Base-by-base conservation (phyloP, 1,140 invertebrate species). In the Holotrichia oblita region DNA sequence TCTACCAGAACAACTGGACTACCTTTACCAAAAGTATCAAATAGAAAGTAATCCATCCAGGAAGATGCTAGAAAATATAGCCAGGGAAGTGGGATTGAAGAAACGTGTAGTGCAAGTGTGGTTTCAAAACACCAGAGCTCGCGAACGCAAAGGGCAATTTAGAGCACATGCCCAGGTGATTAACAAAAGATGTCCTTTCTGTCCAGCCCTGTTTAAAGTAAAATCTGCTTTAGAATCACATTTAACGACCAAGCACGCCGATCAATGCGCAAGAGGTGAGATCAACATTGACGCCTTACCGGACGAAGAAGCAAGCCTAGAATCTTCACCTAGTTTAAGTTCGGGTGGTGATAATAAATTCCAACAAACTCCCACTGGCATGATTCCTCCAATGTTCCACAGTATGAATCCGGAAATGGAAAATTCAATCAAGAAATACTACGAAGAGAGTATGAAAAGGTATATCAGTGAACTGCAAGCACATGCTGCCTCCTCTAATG, bases 21-120 rank as follows among this genome's bases (percentile, higher is more conserved):
- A 98, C 85, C 89, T 99, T 34, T 99, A 99, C 88, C 97, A 99
- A 89, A 98, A 99, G 87, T 99, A 99, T 87, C 97, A 98, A 88
- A 91, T 98, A 27, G 98, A 99, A 87, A 97, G 96, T 55, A 99
- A 99, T 89, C 97, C 97, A 27, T 98, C 96, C 81, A 90, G 98
- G 73, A 99, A 99, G 89, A 98, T 99, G 96, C 89, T 99, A 61
- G 98, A 99, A 87, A 97, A 95, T 81, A 99, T 99, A 83, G 96
- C 97, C 0, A 90, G 94, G 81, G 97, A 99, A 88, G 96, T 98
- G 72, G 98, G 97, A 10, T 90, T 99, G 69, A 98, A 98, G 86
- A 99, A 99, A 87, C 90, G 98, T 79, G 98, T 99, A 3, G 97
- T 99, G 27, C 97, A 99, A 89, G 96, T 98, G 17, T 98, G 96